phyloP scores from a whole-genome alignment of 2,797 vertebrate genomes.

The Spinus olivaceus region DNA sequence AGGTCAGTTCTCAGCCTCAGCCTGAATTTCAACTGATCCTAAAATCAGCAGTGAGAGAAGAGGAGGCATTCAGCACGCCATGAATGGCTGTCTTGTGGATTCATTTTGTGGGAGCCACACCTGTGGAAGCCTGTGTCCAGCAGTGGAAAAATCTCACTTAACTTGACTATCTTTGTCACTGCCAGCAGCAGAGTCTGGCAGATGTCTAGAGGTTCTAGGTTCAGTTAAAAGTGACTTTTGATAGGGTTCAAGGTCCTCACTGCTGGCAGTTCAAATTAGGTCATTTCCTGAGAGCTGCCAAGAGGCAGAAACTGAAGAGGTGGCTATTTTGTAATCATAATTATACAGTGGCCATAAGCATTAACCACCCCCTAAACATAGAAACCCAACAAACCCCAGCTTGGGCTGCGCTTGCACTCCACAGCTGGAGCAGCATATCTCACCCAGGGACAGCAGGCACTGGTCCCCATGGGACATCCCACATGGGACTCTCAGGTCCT shows the following conservation, averaged over 20 bases:
- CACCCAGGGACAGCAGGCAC: neutral
- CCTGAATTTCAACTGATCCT: constrained; percentile 22
- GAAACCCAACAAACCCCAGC: neutral
- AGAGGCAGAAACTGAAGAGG: constrained; percentile 17
- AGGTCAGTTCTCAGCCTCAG: neutral
- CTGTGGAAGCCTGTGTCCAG: constrained; percentile 18
- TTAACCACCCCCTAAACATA: constrained; percentile 17
- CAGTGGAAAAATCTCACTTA: constrained; percentile 52
- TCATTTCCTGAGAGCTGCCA: neutral
- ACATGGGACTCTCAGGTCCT: neutral
- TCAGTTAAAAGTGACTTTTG: constrained; percentile 10
- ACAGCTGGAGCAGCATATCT: neutral
- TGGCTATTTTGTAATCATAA: constrained; percentile 18
- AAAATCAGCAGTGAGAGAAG: neutral
- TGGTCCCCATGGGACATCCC: neutral
- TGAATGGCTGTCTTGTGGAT: constrained; percentile 65
- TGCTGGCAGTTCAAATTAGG: constrained; percentile 6
- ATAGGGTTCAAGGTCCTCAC: neutral
- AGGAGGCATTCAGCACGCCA: constrained; percentile 33
- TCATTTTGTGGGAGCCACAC: constrained; percentile 4
- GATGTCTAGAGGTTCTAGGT: neutral
- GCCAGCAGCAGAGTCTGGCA: constrained; percentile 16
- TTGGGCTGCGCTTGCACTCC: neutral
- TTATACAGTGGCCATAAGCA: neutral
- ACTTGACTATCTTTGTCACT: constrained; percentile 26